phyloP scores from a whole-genome alignment of 2,113 vertebrate species.

The Scomber japonicus region DNA sequence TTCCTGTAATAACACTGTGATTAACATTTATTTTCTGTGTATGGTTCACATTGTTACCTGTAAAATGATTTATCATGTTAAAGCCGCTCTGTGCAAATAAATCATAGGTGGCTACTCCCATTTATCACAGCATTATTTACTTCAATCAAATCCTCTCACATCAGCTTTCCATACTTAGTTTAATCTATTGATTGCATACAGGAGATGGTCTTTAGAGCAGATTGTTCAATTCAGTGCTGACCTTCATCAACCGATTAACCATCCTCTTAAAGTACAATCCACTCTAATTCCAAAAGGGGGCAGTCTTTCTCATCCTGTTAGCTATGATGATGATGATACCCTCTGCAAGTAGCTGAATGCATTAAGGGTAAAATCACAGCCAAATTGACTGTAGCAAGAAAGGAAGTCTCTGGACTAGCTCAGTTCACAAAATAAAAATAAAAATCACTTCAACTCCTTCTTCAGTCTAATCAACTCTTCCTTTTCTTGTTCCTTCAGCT shows the following conservation, averaged over 20 bases:
- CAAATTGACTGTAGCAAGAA: neutral
- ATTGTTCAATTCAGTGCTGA: slow-evolving; percentile 39
- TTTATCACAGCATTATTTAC: slow-evolving; percentile 50
- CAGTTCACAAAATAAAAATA: too few species aligned
- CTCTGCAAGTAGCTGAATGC: neutral
- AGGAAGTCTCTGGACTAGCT: neutral
- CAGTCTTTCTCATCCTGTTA: slow-evolving; percentile 18
- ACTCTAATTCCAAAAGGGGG: slow-evolving; percentile 55
- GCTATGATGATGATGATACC: neutral
- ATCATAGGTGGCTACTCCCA: slow-evolving; percentile 5
- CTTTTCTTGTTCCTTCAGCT: too few species aligned
- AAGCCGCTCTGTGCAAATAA: neutral
- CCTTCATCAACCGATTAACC: slow-evolving; percentile 42
- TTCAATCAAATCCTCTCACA: slow-evolving; percentile 48
- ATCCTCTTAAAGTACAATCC: slow-evolving; percentile 6
- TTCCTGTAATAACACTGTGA: neutral
- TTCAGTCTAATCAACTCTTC: too few species aligned
- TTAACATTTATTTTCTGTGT: neutral
- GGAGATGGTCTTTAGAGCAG: slow-evolving; percentile 34
- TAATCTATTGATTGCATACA: slow-evolving; percentile 72
- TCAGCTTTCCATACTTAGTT: slow-evolving; percentile 32
- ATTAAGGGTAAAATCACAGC: neutral
- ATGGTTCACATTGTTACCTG: neutral
- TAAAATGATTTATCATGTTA: neutral
- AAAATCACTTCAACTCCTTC: too few species aligned